Evolutionary conservation across 1,140 invertebrate genomes (phyloP).

Genomic region (Drosophila burlai): DNA sequence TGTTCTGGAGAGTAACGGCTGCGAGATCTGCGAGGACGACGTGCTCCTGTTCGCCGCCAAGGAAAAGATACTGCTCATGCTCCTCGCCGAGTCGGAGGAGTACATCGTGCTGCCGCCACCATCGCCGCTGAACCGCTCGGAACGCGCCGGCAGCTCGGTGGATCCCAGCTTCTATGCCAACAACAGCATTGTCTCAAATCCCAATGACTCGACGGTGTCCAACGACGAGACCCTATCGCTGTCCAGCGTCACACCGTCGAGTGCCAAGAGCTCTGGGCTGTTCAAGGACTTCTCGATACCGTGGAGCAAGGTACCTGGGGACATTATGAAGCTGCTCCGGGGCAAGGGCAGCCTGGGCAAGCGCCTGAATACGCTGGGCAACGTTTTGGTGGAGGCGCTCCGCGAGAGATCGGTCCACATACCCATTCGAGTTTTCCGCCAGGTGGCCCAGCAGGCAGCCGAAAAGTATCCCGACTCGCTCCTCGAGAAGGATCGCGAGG

Average conservation of each 20-base stretch:
- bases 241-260: constrained; percentile 66
- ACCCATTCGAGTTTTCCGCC: constrained; percentile 61
- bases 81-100: constrained; percentile 64
- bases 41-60: constrained; percentile 70
- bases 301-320: constrained; percentile 70
- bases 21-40: constrained; percentile 74
- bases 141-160: constrained; percentile 69
- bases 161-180: constrained; percentile 71
- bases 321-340: constrained; percentile 71
- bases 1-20: constrained; percentile 72
- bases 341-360: constrained; percentile 63
- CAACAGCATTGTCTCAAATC: constrained; percentile 65
- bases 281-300: constrained; percentile 76
- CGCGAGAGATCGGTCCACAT: constrained; percentile 62
- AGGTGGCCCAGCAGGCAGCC: constrained; percentile 71
- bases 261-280: constrained; percentile 56
- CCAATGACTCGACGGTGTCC: constrained; percentile 71
- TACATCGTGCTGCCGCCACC: constrained; percentile 70
- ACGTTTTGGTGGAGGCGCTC: constrained; percentile 64
- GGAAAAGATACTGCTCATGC: constrained; percentile 71
- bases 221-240: constrained; percentile 71
- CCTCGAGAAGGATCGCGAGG: constrained; percentile 72
- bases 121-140: constrained; percentile 68
- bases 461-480: constrained; percentile 73
- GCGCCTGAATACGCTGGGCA: constrained; percentile 65